Conservation (phyloP, 2,797 vertebrate species). For the Tragopan temminckii region DNA sequence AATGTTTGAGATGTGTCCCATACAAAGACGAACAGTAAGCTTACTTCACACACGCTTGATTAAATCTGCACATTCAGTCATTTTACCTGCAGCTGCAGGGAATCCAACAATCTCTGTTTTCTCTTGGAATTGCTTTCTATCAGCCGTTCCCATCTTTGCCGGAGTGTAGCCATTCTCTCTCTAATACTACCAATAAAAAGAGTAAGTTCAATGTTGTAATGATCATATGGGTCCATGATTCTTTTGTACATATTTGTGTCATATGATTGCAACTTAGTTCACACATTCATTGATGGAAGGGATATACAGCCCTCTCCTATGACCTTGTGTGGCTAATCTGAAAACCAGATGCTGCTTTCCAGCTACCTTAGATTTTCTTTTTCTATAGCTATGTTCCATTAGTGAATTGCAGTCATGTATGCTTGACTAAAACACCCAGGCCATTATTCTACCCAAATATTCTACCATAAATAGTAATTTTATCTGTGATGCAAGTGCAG, state of each 20-base stretch:
- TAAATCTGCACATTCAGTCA: neutral
- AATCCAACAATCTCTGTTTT: slow-evolving; percentile 82
- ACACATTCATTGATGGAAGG: neutral
- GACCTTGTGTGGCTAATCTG: neutral
- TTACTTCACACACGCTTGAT: neutral
- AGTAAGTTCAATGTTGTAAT: neutral
- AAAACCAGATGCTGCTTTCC: neutral
- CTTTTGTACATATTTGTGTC: neutral
- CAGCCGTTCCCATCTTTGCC: slow-evolving; percentile 76
- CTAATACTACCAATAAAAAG: slow-evolving; percentile 76
- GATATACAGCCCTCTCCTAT: neutral
- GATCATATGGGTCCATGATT: neutral
- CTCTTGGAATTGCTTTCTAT: slow-evolving; percentile 81
- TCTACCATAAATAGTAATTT: neutral
- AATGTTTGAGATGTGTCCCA: neutral
- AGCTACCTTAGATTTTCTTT: neutral
- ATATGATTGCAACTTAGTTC: neutral
- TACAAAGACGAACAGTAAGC: neutral
- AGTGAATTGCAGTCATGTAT: neutral
- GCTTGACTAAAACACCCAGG: neutral
- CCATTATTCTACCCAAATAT: neutral
- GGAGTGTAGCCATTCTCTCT: slow-evolving; percentile 73
- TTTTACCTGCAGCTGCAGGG: slow-evolving; percentile 88
- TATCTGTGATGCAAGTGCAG: neutral
- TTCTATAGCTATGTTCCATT: neutral